Conservation (phyloP, 2,888 invertebrate species). For the Stenotaenia linearis region DNA sequence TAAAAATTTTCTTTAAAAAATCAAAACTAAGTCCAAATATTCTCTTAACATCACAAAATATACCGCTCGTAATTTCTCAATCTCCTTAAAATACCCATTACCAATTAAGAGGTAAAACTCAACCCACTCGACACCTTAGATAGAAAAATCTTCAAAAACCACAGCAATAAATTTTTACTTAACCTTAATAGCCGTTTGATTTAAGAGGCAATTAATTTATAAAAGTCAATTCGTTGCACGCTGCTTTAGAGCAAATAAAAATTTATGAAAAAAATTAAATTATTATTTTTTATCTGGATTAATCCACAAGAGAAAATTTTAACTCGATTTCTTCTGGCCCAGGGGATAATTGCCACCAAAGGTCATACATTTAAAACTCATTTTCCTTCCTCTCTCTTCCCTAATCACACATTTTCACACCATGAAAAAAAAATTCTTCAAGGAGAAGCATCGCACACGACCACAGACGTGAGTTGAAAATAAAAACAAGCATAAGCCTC, state of each 20-base stretch:
- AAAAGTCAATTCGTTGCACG: not conserved
- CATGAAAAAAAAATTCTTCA: not conserved
- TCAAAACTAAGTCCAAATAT: too few relatives aligned
- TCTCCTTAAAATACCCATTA: not conserved
- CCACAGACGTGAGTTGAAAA: not conserved
- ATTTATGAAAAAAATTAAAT: not conserved
- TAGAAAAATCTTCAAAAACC: not conserved
- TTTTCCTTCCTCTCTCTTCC: slow-evolving; percentile 14
- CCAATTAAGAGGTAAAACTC: not conserved
- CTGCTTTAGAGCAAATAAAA: not conserved
- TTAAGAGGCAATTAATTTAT: slow-evolving; percentile 6
- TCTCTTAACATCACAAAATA: too few relatives aligned
- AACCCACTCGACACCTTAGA: slow-evolving; percentile 10
- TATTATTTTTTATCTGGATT: not conserved
- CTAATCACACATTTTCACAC: slow-evolving; percentile 2
- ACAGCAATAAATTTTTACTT: slow-evolving; percentile 3
- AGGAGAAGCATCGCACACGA: slow-evolving; percentile 21
- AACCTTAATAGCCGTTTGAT: slow-evolving; percentile 18
- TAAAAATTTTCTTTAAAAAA: too few relatives aligned
- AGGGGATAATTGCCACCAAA: not conserved
- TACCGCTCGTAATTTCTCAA: too few relatives aligned
- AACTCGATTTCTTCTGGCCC: not conserved
- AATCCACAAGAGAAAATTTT: not conserved
- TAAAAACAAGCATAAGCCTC: not conserved
- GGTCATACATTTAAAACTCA: slow-evolving; percentile 24